Conservation (phyloP, 2,113 vertebrate species). For the Protobothrops mucrosquamatus region DNA sequence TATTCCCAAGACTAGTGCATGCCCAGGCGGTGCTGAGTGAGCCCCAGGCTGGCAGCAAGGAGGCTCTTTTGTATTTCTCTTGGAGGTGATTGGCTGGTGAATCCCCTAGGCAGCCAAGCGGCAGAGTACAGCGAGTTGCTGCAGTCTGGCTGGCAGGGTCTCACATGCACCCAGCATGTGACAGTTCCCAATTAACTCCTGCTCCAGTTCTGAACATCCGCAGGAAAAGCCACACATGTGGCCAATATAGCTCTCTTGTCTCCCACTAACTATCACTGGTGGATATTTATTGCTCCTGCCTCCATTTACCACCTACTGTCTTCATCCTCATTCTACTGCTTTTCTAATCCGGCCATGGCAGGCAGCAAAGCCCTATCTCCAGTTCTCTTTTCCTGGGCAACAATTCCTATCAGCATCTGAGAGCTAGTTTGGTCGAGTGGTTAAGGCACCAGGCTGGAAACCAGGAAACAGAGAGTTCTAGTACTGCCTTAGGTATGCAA, state of each 20-base stretch:
- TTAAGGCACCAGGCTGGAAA: background rate
- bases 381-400: background rate
- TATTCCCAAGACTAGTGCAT: constrained; percentile 20
- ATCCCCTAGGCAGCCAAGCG: constrained; percentile 32
- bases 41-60: constrained; percentile 27
- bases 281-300: background rate
- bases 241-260: background rate
- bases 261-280: background rate
- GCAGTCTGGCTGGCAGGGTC: constrained; percentile 19
- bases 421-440: background rate
- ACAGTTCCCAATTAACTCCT: constrained; percentile 30
- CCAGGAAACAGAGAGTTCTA: background rate
- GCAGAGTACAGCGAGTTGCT: constrained; percentile 22
- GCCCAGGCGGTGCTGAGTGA: constrained; percentile 13
- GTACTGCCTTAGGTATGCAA: background rate
- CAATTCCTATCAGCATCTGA: background rate
- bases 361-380: background rate
- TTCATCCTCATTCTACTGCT: background rate
- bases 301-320: background rate
- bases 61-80: constrained; percentile 32
- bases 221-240: constrained; percentile 1
- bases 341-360: background rate
- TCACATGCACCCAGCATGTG: constrained; percentile 28
- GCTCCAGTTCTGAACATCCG: constrained; percentile 15
- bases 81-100: constrained; percentile 28